A percentile compares a stretch with the other conserved stretches of the same genome.
These are phyloP conservation scores for Fragum sueziense DNA, from an alignment of 2,888 invertebrate genomes.

Conservation along the genomic window DNA sequence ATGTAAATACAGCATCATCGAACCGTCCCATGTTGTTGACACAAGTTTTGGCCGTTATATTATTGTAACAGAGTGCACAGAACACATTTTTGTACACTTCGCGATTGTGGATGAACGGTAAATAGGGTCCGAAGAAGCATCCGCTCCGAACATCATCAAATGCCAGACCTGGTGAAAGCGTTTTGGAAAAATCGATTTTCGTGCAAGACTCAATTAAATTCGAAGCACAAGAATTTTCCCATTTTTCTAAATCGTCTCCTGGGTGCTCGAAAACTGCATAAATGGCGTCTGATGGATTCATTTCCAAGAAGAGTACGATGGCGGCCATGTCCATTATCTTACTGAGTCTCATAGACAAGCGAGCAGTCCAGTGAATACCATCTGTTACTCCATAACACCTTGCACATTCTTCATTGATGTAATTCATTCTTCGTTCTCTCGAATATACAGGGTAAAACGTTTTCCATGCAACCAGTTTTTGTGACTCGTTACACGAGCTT, in stretches of 20 bases:
- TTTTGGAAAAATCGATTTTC: not conserved
- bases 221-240: not conserved
- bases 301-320: not conserved
- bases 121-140: not conserved
- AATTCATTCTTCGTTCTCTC: not conserved
- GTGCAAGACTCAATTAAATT: not conserved
- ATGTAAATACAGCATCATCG: not conserved
- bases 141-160: not conserved
- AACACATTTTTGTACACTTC: not conserved
- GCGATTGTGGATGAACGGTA: not conserved
- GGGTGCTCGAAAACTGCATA: constrained; percentile 1
- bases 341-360: not conserved
- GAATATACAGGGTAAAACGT: constrained; percentile 2
- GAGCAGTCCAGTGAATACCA: not conserved
- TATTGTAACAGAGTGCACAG: not conserved
- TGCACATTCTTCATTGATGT: constrained; percentile 9
- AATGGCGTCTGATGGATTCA: not conserved
- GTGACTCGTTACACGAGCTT: not conserved
- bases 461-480: constrained; percentile 4
- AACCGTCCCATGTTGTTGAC: not conserved
- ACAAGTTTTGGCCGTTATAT: not conserved
- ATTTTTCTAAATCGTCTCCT: not conserved
- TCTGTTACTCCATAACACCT: constrained; percentile 5
- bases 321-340: not conserved
- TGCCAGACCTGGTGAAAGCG: not conserved